A percentile compares a stretch with the other conserved stretches of the same genome.
Evolutionary conservation across 92 coral and sea anemone species (phyloP).

Genomic region (Ricordea florida): DNA sequence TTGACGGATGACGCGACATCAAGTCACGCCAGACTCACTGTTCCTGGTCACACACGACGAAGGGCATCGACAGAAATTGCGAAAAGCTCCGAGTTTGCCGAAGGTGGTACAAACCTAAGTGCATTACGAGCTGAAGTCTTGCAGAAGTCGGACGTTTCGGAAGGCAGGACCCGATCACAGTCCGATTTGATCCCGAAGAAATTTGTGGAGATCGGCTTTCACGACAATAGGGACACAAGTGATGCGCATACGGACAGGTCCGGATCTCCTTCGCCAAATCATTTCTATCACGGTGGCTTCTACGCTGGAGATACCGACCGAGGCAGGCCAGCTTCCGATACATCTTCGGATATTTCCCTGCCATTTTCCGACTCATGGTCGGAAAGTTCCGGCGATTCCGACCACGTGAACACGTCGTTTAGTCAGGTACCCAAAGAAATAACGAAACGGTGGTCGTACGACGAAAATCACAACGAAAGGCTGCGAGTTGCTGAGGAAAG

Average conservation of each 20-base stretch:
- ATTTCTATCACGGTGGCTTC: background rate
- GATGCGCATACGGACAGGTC: background rate
- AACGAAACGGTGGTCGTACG: conserved; percentile 25
- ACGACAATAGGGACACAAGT: background rate
- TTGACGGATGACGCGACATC: conserved; percentile 41
- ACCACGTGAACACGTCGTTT: conserved; percentile 32
- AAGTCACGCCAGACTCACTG: conserved; percentile 33
- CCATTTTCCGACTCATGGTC: conserved; percentile 79
- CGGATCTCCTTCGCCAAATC: background rate
- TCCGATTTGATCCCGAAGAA: conserved; percentile 2
- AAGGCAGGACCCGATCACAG: conserved; percentile 33
- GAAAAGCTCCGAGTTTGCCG: background rate
- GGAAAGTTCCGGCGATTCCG: conserved; percentile 81
- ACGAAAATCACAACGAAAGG: conserved; percentile 34
- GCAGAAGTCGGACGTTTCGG: conserved; percentile 11
- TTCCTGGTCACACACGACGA: conserved; percentile 46
- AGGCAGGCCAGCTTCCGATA: conserved; percentile 47
- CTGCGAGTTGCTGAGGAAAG: conserved; percentile 26
- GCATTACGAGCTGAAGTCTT: conserved; percentile 12
- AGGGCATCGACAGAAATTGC: background rate
- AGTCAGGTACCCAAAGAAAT: conserved; percentile 31
- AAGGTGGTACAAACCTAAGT: background rate
- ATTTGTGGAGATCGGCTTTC: background rate
- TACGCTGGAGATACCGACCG: background rate
- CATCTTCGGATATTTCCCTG: conserved; percentile 67